A percentile compares a stretch with the other conserved stretches of the same genome.
phyloP scores from a whole-genome alignment of 2,888 invertebrate species.

The Palloptera scutellata region DNA sequence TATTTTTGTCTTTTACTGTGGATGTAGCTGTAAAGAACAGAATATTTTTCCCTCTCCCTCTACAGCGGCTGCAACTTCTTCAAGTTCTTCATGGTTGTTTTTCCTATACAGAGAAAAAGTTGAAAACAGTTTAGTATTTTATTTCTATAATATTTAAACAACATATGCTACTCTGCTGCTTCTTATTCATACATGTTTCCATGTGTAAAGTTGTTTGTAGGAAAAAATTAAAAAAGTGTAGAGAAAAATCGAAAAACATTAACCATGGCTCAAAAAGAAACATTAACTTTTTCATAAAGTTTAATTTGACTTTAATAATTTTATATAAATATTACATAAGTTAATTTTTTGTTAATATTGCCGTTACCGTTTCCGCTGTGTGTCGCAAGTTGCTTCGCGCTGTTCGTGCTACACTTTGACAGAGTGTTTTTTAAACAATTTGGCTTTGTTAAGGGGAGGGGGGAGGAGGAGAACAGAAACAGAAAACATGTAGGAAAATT shows the following conservation, averaged over 20 bases:
- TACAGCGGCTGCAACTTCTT: not conserved
- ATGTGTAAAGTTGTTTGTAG: not conserved
- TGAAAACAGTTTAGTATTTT: not conserved
- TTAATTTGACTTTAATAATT: slow-evolving; percentile 55
- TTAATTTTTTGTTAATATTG: too few species aligned
- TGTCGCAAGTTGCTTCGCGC: not conserved
- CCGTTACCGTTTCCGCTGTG: too few species aligned
- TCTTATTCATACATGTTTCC: not conserved
- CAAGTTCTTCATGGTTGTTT: not conserved
- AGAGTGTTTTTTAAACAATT: too few species aligned
- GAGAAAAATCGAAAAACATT: not conserved
- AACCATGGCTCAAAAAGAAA: slow-evolving; percentile 24
- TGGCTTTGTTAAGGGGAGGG: too few species aligned
- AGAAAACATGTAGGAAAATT: not conserved
- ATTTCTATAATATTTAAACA: too few species aligned
- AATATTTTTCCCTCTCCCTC: too few species aligned
- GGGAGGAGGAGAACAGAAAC: not conserved
- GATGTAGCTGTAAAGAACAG: too few species aligned
- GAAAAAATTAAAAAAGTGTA: not conserved
- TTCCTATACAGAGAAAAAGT: not conserved
- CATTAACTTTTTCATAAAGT: slow-evolving; percentile 45
- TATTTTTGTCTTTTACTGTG: too few species aligned
- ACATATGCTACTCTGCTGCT: too few species aligned
- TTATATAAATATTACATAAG: slow-evolving; percentile 30
- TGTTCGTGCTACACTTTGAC: not conserved